Evolutionary conservation across 2,797 vertebrate genomes (phyloP), one percentile per base, ranked within the genome.

Genomic region (Anguilla pacifica): DNA sequence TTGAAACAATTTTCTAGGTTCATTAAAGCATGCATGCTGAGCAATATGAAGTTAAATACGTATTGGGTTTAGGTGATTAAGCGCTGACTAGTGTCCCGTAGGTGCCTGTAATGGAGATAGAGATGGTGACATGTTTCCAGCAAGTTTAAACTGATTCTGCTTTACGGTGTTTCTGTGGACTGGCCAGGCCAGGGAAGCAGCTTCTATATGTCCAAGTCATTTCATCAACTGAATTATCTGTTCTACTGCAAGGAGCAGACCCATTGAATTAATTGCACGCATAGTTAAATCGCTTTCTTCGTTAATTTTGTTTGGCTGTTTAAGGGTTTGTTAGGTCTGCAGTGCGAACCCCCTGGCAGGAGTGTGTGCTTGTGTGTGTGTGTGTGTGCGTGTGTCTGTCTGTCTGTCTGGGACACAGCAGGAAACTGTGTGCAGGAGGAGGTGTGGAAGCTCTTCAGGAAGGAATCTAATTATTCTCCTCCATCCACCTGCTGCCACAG

Each of bases 391-490:
- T 79, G 43, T 51, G 79, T 82, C 79, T 51, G 35, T 82, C 43
- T 25, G 5, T 49, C 43, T 22, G 77, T 49, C 39, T 49, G 74
- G 1, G 39, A n/a, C 43, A 22, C 79, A 82, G 79, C 39, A 46
- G 74, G 74, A 35, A 39, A 2, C 10, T 74, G 17, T 15, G 35
- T 79, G 35, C 43, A 31, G 79, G 79, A 39, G 19, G 43, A 82
- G 43, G 79, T 22, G 46, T 6, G 46, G 46, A 51, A 51, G 79
- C 79, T 49, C 2, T 82, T 51, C 43, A 82, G 46, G 79, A 46
- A 82, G 79, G 79, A 82, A 51, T 82, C 19, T 22, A 82, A 82
- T 82, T 82, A 49, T 82, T 82, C 79, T 82, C 6, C 79, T 49
- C 79, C 19, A 82, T 82, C 43, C 46, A 25, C 46, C 79, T 51